Evolutionary conservation across 2,113 vertebrate genomes (phyloP).

Genomic region (Osmerus mordax): DNA sequence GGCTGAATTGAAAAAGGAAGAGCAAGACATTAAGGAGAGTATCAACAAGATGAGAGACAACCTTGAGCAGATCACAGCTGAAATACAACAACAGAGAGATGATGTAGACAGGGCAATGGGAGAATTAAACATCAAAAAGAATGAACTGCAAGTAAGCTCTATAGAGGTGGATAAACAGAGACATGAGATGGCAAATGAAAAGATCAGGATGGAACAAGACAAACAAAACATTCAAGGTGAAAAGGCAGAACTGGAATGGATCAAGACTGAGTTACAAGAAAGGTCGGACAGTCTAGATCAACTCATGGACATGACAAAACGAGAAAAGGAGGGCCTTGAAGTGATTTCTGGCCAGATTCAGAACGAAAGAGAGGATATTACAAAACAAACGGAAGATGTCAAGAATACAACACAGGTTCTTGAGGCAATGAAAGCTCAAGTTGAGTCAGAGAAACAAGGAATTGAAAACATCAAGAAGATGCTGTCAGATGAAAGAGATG

Average conservation of each 20-base stretch:
- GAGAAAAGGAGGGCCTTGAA: constrained; percentile 1
- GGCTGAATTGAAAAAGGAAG: not conserved
- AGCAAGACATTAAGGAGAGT: too few relatives aligned
- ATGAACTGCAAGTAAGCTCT: not conserved
- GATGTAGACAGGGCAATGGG: not conserved
- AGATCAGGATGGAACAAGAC: not conserved
- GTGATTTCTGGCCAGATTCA: not conserved
- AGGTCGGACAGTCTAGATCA: not conserved
- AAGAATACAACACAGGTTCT: not conserved
- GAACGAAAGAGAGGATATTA: not conserved
- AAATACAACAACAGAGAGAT: not conserved
- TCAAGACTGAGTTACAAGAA: not conserved
- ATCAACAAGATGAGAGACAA: too few relatives aligned
- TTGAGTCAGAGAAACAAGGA: constrained; percentile 3
- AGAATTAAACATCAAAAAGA: not conserved
- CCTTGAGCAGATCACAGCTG: not conserved
- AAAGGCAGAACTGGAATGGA: not conserved
- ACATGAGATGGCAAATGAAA: not conserved
- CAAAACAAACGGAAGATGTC: not conserved
- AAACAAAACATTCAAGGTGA: not conserved
- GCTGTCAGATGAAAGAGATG: constrained; percentile 1
- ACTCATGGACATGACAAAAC: not conserved
- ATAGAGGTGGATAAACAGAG: constrained; percentile 1
- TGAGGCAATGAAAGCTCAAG: not conserved
- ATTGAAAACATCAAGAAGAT: constrained; percentile 4